Conservation (phyloP, 2,113 vertebrate species). For the Furnarius figulus region DNA sequence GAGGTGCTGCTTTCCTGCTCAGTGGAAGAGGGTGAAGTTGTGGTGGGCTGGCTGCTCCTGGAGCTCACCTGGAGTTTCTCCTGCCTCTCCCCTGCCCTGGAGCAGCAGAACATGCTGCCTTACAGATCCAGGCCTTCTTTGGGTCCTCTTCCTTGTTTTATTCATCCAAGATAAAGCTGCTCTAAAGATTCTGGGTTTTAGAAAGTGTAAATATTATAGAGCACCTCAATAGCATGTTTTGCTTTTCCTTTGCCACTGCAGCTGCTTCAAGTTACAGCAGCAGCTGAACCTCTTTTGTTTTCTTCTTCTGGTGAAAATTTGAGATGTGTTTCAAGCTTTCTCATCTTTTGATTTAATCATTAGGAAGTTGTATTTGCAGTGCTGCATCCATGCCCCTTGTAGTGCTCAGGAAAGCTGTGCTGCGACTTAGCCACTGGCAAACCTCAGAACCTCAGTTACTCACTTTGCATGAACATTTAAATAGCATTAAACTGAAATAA, state of each 20-base stretch:
- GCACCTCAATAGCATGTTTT: neutral
- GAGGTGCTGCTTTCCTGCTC: neutral
- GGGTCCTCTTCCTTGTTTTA: neutral
- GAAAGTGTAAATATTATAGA: neutral
- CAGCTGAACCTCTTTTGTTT: neutral
- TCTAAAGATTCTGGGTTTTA: neutral
- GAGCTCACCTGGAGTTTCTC: neutral
- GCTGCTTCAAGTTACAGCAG: neutral
- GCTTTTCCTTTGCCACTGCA: neutral
- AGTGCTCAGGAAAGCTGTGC: neutral
- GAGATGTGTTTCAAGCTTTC: neutral
- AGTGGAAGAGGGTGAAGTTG: neutral
- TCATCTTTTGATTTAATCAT: neutral
- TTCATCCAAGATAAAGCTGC: neutral
- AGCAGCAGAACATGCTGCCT: neutral
- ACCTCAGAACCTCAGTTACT: neutral
- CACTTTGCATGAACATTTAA: neutral
- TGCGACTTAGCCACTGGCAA: neutral
- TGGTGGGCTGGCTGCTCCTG: neutral
- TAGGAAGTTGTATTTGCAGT: neutral
- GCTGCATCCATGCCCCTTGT: neutral
- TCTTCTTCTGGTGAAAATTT: neutral
- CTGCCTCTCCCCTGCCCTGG: neutral
- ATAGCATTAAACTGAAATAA: neutral
- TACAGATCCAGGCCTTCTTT: neutral